Conservation (phyloP, 1,140 invertebrate species). For the Episyrphus balteatus region DNA sequence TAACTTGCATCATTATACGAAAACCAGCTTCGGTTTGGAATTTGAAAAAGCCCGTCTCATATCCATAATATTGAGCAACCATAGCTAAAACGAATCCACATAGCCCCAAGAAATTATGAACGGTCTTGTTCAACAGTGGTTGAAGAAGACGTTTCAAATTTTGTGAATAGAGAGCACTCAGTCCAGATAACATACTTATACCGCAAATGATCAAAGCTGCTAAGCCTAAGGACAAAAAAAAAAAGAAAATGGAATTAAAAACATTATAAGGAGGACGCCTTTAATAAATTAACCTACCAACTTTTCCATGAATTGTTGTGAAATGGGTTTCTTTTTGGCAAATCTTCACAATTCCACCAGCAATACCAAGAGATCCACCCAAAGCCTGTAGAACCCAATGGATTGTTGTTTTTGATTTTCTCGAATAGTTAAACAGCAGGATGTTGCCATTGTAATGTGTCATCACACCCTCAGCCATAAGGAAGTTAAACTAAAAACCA, state of each 20-base stretch:
- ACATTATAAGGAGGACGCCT: neutral
- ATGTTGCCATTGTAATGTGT: constrained; percentile 27
- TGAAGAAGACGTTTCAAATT: constrained; percentile 20
- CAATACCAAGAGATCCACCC: constrained; percentile 24
- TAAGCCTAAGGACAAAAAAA: constrained; percentile 14
- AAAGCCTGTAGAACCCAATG: constrained; percentile 28
- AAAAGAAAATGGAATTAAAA: neutral
- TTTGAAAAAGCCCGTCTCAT: constrained; percentile 27
- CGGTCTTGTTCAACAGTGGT: constrained; percentile 24
- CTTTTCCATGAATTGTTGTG: constrained; percentile 17
- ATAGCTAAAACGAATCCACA: constrained; percentile 25
- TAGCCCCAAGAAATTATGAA: constrained; percentile 29
- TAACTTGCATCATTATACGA: constrained; percentile 19
- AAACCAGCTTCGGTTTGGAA: constrained; percentile 12
- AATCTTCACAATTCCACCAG: constrained; percentile 25
- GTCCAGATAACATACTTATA: constrained; percentile 21
- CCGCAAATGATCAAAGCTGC: constrained; percentile 17
- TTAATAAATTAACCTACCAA: constrained; percentile 19
- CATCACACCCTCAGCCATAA: constrained; percentile 34
- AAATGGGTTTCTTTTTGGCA: constrained; percentile 22
- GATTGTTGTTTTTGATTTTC: constrained; percentile 27
- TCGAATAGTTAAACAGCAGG: constrained; percentile 19
- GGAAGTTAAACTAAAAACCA: constrained; percentile 22
- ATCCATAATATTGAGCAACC: constrained; percentile 30
- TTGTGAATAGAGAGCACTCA: constrained; percentile 23